phyloP scores from a whole-genome alignment of 2,888 invertebrate species.

The Ellobium chinense region DNA sequence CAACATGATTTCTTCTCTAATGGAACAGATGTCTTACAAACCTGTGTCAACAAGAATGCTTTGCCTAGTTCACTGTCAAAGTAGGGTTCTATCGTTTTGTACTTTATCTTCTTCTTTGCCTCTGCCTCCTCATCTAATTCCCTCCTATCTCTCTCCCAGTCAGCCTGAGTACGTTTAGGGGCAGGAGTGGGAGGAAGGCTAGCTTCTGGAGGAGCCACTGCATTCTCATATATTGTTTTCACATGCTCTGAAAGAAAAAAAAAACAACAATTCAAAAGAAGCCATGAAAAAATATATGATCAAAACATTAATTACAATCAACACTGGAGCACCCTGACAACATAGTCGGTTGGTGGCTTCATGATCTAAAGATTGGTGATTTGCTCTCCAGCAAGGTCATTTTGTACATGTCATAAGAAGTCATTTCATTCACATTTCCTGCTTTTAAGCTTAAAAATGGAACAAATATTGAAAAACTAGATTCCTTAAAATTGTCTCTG shows the following conservation, averaged over 20 bases:
- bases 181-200: conserved; percentile 74
- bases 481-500: too few species aligned
- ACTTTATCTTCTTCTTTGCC: conserved; percentile 63
- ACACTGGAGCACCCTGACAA: not conserved
- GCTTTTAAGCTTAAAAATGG: too few species aligned
- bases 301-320: too few species aligned
- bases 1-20: too few species aligned
- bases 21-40: conserved; percentile 45
- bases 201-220: conserved; percentile 66
- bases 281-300: too few species aligned
- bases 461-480: too few species aligned
- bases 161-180: conserved; percentile 71
- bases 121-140: conserved; percentile 71
- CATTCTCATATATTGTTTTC: conserved; percentile 73
- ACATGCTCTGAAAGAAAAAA: conserved; percentile 60
- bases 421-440: too few species aligned
- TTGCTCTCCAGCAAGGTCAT: too few species aligned
- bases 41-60: conserved; percentile 74
- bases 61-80: conserved; percentile 78
- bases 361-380: too few species aligned
- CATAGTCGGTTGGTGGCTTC: not conserved
- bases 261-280: too few species aligned
- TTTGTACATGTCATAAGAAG: too few species aligned
- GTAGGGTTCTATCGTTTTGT: conserved; percentile 74
- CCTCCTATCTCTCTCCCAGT: conserved; percentile 74